Conservation (phyloP, 2,888 invertebrate species). For the Ephialtes manifestator region DNA sequence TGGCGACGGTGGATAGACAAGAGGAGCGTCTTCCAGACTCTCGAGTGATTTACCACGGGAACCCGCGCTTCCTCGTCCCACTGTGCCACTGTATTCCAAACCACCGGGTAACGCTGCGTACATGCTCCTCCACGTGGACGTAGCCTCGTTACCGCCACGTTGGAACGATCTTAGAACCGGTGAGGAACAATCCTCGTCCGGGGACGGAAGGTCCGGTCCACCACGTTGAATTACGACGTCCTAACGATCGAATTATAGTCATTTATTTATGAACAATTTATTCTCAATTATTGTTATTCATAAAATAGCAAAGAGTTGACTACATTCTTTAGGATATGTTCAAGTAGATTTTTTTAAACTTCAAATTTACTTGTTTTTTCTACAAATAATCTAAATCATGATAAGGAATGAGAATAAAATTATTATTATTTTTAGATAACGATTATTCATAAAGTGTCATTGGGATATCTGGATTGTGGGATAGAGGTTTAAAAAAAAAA, state of each 20-base stretch:
- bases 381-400: too few species aligned
- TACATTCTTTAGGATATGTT: too few species aligned
- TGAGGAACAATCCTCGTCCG: conserved; percentile 85
- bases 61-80: conserved; percentile 87
- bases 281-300: neutral
- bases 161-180: conserved; percentile 84
- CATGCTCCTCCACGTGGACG: conserved; percentile 84
- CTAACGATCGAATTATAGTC: conserved; percentile 70
- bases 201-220: conserved; percentile 83
- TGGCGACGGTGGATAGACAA: conserved; percentile 84
- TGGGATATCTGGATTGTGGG: neutral
- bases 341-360: too few species aligned
- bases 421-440: neutral
- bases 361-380: too few species aligned
- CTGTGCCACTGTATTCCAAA: conserved; percentile 77
- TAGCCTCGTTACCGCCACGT: conserved; percentile 71
- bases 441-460: neutral
- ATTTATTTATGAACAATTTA: neutral
- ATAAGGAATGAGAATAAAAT: neutral
- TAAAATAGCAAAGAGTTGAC: neutral
- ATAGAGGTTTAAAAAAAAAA: too few species aligned
- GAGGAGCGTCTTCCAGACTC: conserved; percentile 92
- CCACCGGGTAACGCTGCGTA: conserved; percentile 83
- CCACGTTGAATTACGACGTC: conserved; percentile 84
- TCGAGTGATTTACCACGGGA: conserved; percentile 94